Base-by-base conservation (phyloP, 2,797 vertebrate genomes). In the Spheniscus humboldti region DNA sequence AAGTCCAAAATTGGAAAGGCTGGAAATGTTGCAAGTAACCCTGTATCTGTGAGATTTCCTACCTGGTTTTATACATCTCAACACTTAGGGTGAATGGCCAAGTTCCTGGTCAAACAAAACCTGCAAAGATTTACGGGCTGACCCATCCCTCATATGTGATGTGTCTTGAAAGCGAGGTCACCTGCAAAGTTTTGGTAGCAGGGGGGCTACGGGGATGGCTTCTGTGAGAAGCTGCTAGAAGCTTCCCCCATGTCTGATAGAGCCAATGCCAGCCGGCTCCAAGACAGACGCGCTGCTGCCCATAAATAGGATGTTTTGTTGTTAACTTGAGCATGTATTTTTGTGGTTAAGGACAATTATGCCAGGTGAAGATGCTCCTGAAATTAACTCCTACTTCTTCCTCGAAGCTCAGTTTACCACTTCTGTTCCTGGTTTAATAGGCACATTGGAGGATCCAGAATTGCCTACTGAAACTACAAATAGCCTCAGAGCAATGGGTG, bases 381-480 rank as follows among this genome's bases (percentile, higher is more conserved):
- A 81, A 96, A 92, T 94, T 56, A 81, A 94, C 86, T 35, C 91
- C 63, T 11, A 95, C 94, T 48, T 94, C 92, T 97, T 94, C 96
- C 88, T 76, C 15, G 68, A 48, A n/a, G 52, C 81, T 77, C 78
- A 79, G 71, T 82, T 96, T 91, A 75, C 56, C 35, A 33, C 80
- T 93, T 84, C 75, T 55, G 33, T 91, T 96, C 79, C 85, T 75
- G 82, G 35, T 94, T 95, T 98, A 97, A 97, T 96, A 86, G 95
- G 71, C 75, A 93, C 88, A 81, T 85, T 96, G 94, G 93, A 92
- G 59, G 66, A 89, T 73, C 94, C 59, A 37, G 91, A 97, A 93
- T 56, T 92, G 96, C 95, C 91, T 93, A 72, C 84, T 91, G 83
- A 75, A 93, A 90, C 97, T 97, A 31, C 95, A 97, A 97, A 97